Evolutionary conservation across 2,113 vertebrate species (phyloP).

Genomic region (Ptilorrhoa leucosticta): DNA sequence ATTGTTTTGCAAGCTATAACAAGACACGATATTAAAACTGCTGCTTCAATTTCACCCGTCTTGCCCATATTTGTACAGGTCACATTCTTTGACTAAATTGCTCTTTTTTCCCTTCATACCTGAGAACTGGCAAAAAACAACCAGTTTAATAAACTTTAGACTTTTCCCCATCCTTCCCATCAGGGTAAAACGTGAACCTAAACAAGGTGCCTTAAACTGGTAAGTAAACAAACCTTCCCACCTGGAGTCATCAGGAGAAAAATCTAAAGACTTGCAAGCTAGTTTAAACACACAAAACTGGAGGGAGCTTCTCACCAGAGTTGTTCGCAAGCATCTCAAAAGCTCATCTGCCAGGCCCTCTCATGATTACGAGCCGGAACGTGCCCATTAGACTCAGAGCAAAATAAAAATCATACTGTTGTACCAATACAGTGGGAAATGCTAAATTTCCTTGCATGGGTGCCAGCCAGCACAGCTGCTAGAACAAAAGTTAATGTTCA

Average conservation of each 20-base stretch:
- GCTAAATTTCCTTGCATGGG: constrained; percentile 13
- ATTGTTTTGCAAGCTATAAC: background rate
- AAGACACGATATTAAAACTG: background rate
- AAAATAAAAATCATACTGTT: constrained; percentile 1
- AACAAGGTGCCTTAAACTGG: background rate
- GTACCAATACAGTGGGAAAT: constrained; percentile 16
- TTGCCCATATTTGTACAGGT: background rate
- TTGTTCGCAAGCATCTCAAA: background rate
- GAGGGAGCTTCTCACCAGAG: background rate
- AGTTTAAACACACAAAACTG: background rate
- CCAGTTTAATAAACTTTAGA: background rate
- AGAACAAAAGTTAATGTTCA: constrained; percentile 29
- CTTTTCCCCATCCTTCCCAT: background rate
- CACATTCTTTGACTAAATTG: background rate
- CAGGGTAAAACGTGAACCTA: background rate
- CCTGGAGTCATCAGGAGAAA: background rate
- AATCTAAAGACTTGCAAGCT: background rate
- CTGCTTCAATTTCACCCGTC: background rate
- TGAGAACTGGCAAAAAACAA: background rate
- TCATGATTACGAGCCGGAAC: background rate
- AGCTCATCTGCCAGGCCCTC: background rate
- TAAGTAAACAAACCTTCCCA: background rate
- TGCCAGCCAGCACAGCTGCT: constrained; percentile 46
- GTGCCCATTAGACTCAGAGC: background rate
- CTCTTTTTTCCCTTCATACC: background rate